phyloP scores from a whole-genome alignment of 2,797 vertebrate species.

The Pangasius krempfi region DNA sequence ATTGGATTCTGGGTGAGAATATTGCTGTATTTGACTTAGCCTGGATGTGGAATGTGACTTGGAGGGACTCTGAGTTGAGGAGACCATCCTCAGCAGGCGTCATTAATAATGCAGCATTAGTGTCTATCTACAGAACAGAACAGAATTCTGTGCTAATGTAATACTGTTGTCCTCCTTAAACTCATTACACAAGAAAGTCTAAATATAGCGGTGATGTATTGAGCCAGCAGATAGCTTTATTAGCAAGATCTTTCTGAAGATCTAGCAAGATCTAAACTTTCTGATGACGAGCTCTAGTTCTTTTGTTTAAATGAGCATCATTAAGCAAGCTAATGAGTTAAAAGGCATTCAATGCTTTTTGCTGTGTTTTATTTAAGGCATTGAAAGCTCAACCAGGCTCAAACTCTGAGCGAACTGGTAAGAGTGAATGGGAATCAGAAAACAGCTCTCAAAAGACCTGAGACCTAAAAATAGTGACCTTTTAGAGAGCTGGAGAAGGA shows the following conservation, averaged over 20 bases:
- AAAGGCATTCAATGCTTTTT: neutral
- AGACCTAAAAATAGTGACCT: constrained; percentile 5
- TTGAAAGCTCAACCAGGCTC: neutral
- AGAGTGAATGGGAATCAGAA: neutral
- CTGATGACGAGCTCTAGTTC: neutral
- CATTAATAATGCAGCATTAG: neutral
- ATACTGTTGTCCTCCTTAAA: neutral
- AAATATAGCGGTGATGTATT: neutral
- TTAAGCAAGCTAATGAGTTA: constrained; percentile 2
- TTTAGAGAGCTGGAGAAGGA: neutral
- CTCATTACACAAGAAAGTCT: neutral
- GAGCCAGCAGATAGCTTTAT: neutral
- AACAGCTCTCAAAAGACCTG: neutral
- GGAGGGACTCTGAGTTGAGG: neutral
- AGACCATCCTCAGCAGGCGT: neutral
- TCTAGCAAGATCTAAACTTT: neutral
- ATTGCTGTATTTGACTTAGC: neutral
- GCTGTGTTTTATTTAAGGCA: neutral
- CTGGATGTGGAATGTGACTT: neutral
- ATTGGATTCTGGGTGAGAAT: neutral
- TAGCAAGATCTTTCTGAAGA: neutral
- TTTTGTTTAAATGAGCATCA: neutral
- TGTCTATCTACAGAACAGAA: neutral
- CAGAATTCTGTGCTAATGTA: neutral
- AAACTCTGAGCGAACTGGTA: neutral